Evolutionary conservation across 1,140 invertebrate genomes (phyloP), one percentile per base, ranked within the genome.

Genomic region (Melitaea cinxia): DNA sequence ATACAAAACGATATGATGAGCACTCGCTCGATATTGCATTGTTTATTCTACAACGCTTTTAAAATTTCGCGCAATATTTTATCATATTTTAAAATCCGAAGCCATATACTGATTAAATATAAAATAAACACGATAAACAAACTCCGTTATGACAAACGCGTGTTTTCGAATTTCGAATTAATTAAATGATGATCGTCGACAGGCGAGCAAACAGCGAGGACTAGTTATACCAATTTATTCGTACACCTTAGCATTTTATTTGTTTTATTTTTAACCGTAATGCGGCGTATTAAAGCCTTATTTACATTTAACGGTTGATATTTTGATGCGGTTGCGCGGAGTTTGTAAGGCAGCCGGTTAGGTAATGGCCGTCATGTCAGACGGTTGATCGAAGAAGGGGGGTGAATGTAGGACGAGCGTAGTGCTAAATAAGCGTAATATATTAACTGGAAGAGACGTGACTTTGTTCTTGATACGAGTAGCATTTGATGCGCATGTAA

Each of bases 151-250:
- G 79, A 77, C 75, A 21, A 75, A 68, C 56, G 65, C 72, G 63
- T 66, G 70, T 69, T 77, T 82, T 82, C 81, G 80, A 83, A 85
- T 83, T 82, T 83, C 78, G 75, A 81, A 86, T 86, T 89, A 85
- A 85, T 87, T 83, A 80, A 83, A 83, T 80, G 83, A 85, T 82
- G 82, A 82, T 82, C 80, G 77, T 66, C 73, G 83, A 82, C 78
- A 81, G 64, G 67, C 80, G 73, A 82, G 68, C 83, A 87, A 89
- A 87, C 80, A 89, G 74, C 78, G 58, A 82, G 68, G 73, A 78
- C 69, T 77, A 75, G 73, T 75, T 70, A 78, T 77, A 78, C 79
- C 64, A 82, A 76, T 59, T 72, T 78, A 72, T 72, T 75, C 74
- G 68, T 79, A 64, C 74, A 47, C 55, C 58, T 74, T 42, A 52